Evolutionary conservation across 2,113 vertebrate species (phyloP).

Genomic region (Psephotus haematonotus): DNA sequence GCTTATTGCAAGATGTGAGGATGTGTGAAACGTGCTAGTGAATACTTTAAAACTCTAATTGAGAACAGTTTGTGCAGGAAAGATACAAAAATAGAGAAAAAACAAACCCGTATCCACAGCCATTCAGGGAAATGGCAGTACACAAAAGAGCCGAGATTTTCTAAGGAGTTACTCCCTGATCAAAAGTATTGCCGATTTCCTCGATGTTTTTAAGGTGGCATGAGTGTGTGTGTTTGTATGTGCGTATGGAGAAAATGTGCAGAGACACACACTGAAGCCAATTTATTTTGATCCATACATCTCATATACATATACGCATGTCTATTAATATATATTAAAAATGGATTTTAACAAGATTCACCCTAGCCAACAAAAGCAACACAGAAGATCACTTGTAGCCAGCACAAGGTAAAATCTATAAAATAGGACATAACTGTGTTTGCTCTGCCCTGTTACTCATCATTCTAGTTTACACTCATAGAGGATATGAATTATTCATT

Average conservation of each 20-base stretch:
- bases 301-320: neutral
- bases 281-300: neutral
- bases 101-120: neutral
- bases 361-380: neutral
- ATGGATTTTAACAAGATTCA: neutral
- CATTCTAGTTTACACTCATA: neutral
- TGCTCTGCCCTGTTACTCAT: neutral
- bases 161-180: neutral
- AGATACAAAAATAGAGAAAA: neutral
- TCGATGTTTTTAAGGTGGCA: neutral
- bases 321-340: neutral
- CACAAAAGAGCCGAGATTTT: neutral
- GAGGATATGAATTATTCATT: slow-evolving; percentile 37
- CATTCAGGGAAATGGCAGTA: neutral
- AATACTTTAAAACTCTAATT: neutral
- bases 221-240: neutral
- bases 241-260: neutral
- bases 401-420: neutral
- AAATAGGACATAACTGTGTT: neutral
- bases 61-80: neutral
- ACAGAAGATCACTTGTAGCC: neutral
- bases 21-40: neutral
- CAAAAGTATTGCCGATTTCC: neutral
- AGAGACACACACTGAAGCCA: neutral
- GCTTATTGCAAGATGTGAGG: neutral